Evolutionary conservation across 1,140 invertebrate genomes (phyloP), one percentile per base, ranked within the genome.

Genomic region (Halesus radiatus): DNA sequence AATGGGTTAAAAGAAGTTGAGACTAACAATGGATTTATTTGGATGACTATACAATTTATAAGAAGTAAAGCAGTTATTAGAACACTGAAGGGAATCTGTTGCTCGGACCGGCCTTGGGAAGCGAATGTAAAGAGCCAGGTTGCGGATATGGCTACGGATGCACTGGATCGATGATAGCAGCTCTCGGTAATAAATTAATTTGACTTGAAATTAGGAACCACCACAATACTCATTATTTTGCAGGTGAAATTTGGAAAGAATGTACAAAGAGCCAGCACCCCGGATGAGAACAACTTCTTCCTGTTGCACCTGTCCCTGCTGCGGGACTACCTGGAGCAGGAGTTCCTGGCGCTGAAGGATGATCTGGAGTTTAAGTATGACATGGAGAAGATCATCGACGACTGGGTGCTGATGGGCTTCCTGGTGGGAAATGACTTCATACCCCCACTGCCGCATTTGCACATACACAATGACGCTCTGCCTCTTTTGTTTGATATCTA

Each of bases 341-440:
- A 99, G 88, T 99, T 99, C 90, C 89, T 92, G 62, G 85, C 89
- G 0, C 85, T 99, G 0, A 96, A 95, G 86, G 88, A 91, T 3
- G 91, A 92, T 37, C 84, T 96, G 23, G 86, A 90, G 0, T 97
- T 96, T 89, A 82, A 88, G 3, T 97, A 93, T 87, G 93, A 97
- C 86, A 89, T 98, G 78, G 97, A 98, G 85, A 94, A 94, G 76
- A 85, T 94, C 45, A 92, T 94, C 1, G 93, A 94, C 74, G 93
- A 94, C 79, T 94, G 94, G 95, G 93, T 99, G 3, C 88, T 99
- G 7, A 97, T 99, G 96, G 95, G 96, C 1, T 99, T 99, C 87
- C 89, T 99, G 29, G 95, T 99, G 6, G 98, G 98, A 58, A 99
- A 99, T 88, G 98, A 99, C 89, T 99, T 99, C 88, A 96, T 99